Conservation (phyloP, 2,113 vertebrate genomes). For the Tonatia bakeri region DNA sequence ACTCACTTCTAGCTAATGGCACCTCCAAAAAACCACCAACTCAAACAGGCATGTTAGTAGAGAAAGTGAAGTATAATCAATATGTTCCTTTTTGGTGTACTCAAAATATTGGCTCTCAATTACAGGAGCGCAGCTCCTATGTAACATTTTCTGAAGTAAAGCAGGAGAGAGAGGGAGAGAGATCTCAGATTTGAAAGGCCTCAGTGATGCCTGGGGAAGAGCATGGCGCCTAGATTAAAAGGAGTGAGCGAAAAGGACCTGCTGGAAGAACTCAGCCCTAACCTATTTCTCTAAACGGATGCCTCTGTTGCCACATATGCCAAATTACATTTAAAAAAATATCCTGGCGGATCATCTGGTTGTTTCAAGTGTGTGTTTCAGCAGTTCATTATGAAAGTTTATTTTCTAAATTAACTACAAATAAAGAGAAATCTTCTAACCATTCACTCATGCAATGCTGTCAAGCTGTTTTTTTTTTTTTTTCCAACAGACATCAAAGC, state of each 20-base stretch:
- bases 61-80: slow-evolving; percentile 74
- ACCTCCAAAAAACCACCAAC: slow-evolving; percentile 69
- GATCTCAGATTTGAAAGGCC: slow-evolving; percentile 53
- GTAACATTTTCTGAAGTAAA: slow-evolving; percentile 57
- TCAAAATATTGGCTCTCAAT: slow-evolving; percentile 38
- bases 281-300: slow-evolving; percentile 48
- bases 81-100: slow-evolving; percentile 50
- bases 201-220: slow-evolving; percentile 38
- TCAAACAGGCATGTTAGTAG: slow-evolving; percentile 54
- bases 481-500: slow-evolving; percentile 78
- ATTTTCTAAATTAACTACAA: slow-evolving; percentile 71
- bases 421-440: slow-evolving; percentile 71
- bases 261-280: slow-evolving; percentile 50
- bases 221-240: not conserved
- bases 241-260: not conserved
- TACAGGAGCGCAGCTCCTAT: slow-evolving; percentile 59
- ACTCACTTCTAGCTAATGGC: slow-evolving; percentile 68
- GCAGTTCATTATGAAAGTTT: slow-evolving; percentile 66
- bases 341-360: slow-evolving; percentile 27
- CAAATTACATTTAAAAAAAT: slow-evolving; percentile 39
- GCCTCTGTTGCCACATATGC: slow-evolving; percentile 41
- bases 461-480: slow-evolving; percentile 65
- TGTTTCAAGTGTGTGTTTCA: slow-evolving; percentile 42
- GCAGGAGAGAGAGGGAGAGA: not conserved
- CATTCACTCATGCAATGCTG: slow-evolving; percentile 64